Percentiles rank a stretch among this genome's conserved stretches.
These are phyloP conservation scores for Calidris pugnax DNA, from an alignment of 2,113 vertebrate species.

Conservation along the genomic window DNA sequence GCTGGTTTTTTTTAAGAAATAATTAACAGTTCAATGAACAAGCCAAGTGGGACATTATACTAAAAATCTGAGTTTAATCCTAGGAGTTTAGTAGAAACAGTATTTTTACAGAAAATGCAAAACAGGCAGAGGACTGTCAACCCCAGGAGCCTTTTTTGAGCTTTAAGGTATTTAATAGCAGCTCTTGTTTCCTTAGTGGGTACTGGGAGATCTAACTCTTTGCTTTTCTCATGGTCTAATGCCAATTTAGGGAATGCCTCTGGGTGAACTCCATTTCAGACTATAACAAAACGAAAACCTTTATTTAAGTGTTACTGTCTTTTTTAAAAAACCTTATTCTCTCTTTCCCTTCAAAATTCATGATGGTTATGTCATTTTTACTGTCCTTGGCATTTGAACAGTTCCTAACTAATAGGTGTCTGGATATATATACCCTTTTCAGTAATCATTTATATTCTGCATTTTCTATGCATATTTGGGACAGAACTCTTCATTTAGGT, in stretches of 20 bases:
- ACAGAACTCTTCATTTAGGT: neutral
- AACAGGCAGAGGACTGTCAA: neutral
- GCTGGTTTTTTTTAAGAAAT: neutral
- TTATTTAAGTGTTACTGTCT: neutral
- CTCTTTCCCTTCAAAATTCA: neutral
- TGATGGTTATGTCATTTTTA: neutral
- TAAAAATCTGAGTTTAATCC: slow-evolving; percentile 12
- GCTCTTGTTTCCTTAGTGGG: neutral
- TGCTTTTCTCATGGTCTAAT: slow-evolving; percentile 21
- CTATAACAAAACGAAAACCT: neutral
- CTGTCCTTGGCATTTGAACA: neutral
- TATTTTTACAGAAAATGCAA: slow-evolving; percentile 8
- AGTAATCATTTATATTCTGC: neutral
- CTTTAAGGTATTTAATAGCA: slow-evolving; percentile 26
- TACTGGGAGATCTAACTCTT: slow-evolving; percentile 4
- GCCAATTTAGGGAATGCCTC: slow-evolving; percentile 1
- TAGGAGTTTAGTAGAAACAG: neutral
- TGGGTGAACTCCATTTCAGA: neutral
- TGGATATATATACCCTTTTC: neutral
- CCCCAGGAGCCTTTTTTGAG: neutral
- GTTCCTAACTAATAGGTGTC: neutral
- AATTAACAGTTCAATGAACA: neutral
- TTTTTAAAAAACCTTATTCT: neutral
- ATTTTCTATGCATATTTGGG: neutral
- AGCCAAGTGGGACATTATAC: neutral